These are phyloP conservation scores for Manis crassicaudata DNA, from an alignment of 2,797 vertebrate species.

Conservation along the genomic window DNA sequence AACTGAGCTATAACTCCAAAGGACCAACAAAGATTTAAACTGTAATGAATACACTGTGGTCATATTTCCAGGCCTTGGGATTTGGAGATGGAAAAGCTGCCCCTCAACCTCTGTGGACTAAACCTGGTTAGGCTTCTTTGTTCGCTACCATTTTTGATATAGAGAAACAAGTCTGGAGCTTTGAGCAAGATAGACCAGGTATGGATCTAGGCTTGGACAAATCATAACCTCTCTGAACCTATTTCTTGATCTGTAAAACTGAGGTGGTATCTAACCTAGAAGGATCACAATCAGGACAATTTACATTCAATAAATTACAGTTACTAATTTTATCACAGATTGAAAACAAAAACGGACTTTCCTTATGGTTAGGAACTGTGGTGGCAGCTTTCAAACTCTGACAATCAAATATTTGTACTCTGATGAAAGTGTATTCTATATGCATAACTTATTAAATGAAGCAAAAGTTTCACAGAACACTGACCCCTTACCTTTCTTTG, in stretches of 20 bases:
- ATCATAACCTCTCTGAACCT: constrained; percentile 30
- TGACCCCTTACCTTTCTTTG: neutral
- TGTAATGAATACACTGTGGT: neutral
- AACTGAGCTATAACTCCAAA: constrained; percentile 24
- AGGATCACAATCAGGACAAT: constrained; percentile 29
- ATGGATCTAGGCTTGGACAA: neutral
- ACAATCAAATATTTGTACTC: neutral
- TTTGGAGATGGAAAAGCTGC: constrained; percentile 12
- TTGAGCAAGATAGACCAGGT: constrained; percentile 32
- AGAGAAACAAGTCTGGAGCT: neutral
- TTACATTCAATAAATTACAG: neutral
- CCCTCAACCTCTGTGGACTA: neutral
- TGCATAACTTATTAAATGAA: neutral
- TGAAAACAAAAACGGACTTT: constrained; percentile 25
- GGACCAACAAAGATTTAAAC: neutral
- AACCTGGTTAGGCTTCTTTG: neutral
- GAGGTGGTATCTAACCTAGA: neutral
- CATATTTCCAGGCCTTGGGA: neutral
- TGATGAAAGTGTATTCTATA: neutral
- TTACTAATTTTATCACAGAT: constrained; percentile 9
- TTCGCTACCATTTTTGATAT: neutral
- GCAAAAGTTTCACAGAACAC: neutral
- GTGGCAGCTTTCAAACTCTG: constrained; percentile 5
- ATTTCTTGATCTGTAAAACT: constrained; percentile 8
- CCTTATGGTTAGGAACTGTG: neutral